These are phyloP conservation scores for Carcharodon carcharias DNA, from an alignment of 2,797 vertebrate species.

Conservation along the genomic window DNA sequence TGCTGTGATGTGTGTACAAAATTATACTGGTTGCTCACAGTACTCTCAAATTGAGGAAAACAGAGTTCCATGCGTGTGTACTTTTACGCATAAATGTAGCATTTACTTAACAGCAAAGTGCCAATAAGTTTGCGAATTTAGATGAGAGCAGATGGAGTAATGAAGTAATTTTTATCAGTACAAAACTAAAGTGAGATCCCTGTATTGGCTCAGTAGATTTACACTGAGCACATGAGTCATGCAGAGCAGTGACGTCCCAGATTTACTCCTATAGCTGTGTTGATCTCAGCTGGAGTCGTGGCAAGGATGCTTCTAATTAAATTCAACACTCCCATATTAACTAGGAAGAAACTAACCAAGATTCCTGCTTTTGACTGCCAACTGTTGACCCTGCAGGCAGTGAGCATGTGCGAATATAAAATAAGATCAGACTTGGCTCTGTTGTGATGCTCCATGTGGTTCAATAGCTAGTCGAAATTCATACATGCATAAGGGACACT, in stretches of 20 bases:
- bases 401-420: not conserved
- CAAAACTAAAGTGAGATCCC: not conserved
- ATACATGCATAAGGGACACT: not conserved
- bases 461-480: not conserved
- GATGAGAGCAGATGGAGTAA: not conserved
- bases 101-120: not conserved
- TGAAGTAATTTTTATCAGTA: not conserved
- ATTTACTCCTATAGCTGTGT: not conserved
- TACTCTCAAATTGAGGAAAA: not conserved
- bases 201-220: conserved; percentile 12
- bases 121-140: not conserved
- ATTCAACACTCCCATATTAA: not conserved
- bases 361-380: not conserved
- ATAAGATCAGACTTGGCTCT: not conserved
- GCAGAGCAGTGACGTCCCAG: not conserved
- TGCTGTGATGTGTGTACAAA: not conserved
- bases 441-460: not conserved
- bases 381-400: not conserved
- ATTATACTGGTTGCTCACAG: not conserved
- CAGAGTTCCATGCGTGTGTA: not conserved
- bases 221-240: not conserved
- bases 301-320: conserved; percentile 26
- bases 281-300: not conserved
- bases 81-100: not conserved
- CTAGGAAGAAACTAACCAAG: not conserved